A percentile compares a stretch with the other conserved stretches of the same genome.
Evolutionary conservation across 2,888 invertebrate genomes (phyloP).

Genomic region (Agrotis ipsilon): DNA sequence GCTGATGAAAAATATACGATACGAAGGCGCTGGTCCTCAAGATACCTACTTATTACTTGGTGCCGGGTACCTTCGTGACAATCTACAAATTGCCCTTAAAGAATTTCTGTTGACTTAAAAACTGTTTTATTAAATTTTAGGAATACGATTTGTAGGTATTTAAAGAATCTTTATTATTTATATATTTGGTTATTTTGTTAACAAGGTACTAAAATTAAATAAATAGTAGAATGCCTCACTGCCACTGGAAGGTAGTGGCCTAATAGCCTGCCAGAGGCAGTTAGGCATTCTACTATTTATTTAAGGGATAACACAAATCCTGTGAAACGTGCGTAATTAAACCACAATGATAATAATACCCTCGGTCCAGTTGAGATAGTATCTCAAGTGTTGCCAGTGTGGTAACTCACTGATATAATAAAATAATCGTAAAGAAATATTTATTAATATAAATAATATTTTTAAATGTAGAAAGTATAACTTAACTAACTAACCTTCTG

Average conservation of each 20-base stretch:
- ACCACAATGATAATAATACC: background rate
- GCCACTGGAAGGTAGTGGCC: no score
- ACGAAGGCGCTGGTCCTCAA: constrained; percentile 58
- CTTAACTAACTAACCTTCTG: no score
- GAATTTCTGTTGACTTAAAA: constrained; percentile 34
- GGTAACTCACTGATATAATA: background rate
- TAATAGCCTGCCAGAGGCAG: no score
- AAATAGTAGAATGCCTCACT: no score
- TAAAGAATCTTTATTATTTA: background rate
- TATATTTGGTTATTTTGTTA: no score
- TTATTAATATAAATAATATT: constrained; percentile 21
- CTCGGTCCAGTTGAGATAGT: background rate
- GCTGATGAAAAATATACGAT: constrained; percentile 78
- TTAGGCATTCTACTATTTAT: background rate
- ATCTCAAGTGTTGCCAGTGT: background rate
- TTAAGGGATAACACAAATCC: background rate
- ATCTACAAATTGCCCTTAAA: constrained; percentile 54
- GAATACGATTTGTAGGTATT: constrained; percentile 18
- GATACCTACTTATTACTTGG: constrained; percentile 56
- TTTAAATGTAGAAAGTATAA: constrained; percentile 11
- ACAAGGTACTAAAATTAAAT: no score
- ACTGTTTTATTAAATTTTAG: constrained; percentile 31
- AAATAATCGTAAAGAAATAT: constrained; percentile 1
- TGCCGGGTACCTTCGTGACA: constrained; percentile 38
- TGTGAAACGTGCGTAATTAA: background rate